Evolutionary conservation across 2,888 invertebrate species (phyloP), one percentile per base, ranked within the genome.

Genomic region (Drosophila leonis): DNA sequence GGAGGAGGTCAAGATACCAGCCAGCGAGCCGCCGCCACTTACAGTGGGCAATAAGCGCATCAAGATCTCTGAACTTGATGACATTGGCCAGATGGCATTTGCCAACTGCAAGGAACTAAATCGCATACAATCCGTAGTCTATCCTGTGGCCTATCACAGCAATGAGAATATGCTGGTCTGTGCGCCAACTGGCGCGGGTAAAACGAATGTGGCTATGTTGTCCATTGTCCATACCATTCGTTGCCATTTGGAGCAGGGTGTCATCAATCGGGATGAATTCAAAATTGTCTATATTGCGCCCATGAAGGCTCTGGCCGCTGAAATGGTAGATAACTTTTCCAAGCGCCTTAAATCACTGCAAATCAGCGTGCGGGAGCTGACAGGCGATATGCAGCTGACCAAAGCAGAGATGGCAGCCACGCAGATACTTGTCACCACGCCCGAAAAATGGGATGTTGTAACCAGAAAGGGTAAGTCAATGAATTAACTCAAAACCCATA

Each of bases 361-460:
- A 8, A 95, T 99, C 31, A 91, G 94, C 0, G 99, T 99, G 0
- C 94, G 96, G 60, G 99, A 99, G 93, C 93, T 99, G 78, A 99
- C 99, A 0, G 99, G 99, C 18, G 99, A 99, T 92, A 99, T 99
- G 97, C 98, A 98, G 86, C 94, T 99, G 20, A 98, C 98, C 0
- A 98, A 98, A 92, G 94, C 95, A 6, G 99, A 99, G 93, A 98
- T 99, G 69, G 95, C 96, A 51, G 96, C 98, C 90, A 99, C 99
- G 0, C 99, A 99, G 93, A 98, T 99, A 96, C 95, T 99, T 52
- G 98, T 99, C 1, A 98, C 99, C 2, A 99, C 99, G 0, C 99
- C 99, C 0, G 99, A 99, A 93, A 99, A 99, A 91, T 99, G 99
- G 99, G 99, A 99, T 92, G 98, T 99, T 8, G 98, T 99, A 1